phyloP scores from a whole-genome alignment of 1,140 invertebrate genomes.

The Rhagoletis pomonella region DNA sequence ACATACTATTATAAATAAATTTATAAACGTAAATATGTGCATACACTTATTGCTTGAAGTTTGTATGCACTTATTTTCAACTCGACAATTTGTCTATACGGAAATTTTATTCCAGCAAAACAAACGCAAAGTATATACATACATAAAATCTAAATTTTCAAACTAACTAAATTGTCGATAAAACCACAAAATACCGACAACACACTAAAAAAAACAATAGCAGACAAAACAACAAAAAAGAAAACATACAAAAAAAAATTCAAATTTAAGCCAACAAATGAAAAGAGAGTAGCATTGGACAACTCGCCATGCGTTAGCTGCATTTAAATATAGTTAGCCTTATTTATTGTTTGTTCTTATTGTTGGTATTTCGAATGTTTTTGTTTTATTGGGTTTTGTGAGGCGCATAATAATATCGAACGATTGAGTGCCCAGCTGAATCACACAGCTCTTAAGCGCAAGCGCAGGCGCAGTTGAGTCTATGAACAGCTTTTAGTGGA shows the following conservation, averaged over 20 bases:
- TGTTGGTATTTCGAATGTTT: background rate
- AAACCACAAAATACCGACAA: conserved; percentile 13
- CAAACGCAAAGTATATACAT: background rate
- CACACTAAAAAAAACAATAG: background rate
- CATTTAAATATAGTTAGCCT: conserved; percentile 30
- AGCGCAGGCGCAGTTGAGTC: background rate
- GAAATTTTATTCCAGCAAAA: background rate
- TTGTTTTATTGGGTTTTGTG: background rate
- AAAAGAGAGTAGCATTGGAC: background rate
- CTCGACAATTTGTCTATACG: background rate
- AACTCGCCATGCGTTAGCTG: background rate
- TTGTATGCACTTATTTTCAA: background rate
- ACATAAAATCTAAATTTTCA: conserved; percentile 4
- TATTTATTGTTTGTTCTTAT: background rate
- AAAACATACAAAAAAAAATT: background rate
- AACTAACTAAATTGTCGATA: conserved; percentile 23
- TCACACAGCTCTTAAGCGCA: background rate
- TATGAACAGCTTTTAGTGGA: no score
- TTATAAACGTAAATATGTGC: no score
- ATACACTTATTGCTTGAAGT: conserved; percentile 28
- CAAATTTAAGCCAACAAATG: background rate
- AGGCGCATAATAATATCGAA: conserved; percentile 35
- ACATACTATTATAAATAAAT: no score
- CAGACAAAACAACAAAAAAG: background rate
- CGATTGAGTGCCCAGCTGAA: background rate